These are phyloP conservation scores for Sapajus apella DNA, from an alignment of 2,113 vertebrate species.

Conservation along the genomic window DNA sequence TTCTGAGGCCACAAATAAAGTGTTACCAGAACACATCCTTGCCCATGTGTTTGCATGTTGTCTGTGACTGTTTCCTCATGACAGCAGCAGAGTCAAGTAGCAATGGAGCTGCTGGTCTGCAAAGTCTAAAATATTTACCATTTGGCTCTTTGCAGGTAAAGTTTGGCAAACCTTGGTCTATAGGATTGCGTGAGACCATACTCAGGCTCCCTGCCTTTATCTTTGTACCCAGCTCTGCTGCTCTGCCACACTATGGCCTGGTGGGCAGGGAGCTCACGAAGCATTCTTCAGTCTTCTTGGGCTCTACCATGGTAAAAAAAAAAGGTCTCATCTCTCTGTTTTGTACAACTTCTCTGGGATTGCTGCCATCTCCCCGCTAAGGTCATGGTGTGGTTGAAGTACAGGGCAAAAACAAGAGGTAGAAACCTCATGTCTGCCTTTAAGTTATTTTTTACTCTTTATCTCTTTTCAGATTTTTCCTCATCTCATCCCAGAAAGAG, in stretches of 20 bases:
- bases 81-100: neutral
- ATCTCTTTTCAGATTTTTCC: neutral
- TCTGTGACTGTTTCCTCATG: neutral
- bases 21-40: accelerated
- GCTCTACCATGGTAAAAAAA: no score
- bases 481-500: neutral
- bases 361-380: neutral
- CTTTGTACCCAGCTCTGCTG: accelerated
- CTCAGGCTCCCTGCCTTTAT: accelerated
- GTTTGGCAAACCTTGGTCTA: accelerated
- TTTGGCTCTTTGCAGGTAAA: neutral
- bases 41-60: accelerated
- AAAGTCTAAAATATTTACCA: neutral
- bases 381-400: neutral
- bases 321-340: neutral
- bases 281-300: neutral
- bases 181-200: accelerated
- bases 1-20: neutral
- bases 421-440: neutral
- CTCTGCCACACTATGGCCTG: accelerated
- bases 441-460: neutral
- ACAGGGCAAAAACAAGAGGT: accelerated
- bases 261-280: accelerated
- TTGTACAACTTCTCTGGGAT: neutral
- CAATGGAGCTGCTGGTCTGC: accelerated